Percentiles rank a stretch among this genome's conserved stretches.
Evolutionary conservation across 1,140 invertebrate genomes (phyloP).

Genomic region (Patella vulgata): DNA sequence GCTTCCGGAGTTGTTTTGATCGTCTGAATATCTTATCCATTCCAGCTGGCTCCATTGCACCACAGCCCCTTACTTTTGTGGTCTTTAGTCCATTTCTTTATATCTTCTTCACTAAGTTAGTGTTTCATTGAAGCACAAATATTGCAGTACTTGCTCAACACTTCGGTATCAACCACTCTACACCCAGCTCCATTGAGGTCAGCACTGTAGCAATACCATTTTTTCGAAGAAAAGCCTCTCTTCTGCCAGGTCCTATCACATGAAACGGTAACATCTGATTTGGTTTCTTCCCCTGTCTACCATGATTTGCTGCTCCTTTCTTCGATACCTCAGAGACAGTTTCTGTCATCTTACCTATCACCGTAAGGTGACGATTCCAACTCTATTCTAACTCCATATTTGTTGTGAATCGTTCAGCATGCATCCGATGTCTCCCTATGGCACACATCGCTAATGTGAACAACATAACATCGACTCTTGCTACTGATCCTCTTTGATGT

Average conservation of each 20-base stretch:
- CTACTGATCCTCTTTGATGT: too few relatives aligned
- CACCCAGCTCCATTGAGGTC: slow-evolving; percentile 1
- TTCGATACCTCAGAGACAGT: background rate
- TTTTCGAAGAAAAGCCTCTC: slow-evolving; percentile 17
- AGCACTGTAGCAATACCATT: slow-evolving; percentile 2
- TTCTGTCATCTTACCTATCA: slow-evolving; percentile 1
- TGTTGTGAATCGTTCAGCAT: slow-evolving; percentile 6
- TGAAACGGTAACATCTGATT: background rate
- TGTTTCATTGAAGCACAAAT: slow-evolving; percentile 2
- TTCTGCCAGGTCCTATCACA: background rate
- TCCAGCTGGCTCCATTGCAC: slow-evolving; percentile 41
- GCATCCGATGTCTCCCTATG: slow-evolving; percentile 7
- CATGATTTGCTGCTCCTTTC: background rate
- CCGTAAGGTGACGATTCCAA: background rate
- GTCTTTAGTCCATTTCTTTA: slow-evolving; percentile 7
- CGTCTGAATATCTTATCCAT: slow-evolving; percentile 16
- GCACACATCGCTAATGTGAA: slow-evolving; percentile 2
- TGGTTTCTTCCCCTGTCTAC: background rate
- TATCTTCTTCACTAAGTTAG: slow-evolving; percentile 2
- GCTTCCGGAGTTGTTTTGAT: background rate
- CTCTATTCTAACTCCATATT: slow-evolving; percentile 10
- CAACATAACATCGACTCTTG: too few relatives aligned
- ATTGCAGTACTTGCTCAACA: slow-evolving; percentile 3
- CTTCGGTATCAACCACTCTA: slow-evolving; percentile 14
- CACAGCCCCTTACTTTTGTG: slow-evolving; percentile 39